phyloP scores from a whole-genome alignment of 2,113 vertebrate species.

The Ptilonorhynchus violaceus region DNA sequence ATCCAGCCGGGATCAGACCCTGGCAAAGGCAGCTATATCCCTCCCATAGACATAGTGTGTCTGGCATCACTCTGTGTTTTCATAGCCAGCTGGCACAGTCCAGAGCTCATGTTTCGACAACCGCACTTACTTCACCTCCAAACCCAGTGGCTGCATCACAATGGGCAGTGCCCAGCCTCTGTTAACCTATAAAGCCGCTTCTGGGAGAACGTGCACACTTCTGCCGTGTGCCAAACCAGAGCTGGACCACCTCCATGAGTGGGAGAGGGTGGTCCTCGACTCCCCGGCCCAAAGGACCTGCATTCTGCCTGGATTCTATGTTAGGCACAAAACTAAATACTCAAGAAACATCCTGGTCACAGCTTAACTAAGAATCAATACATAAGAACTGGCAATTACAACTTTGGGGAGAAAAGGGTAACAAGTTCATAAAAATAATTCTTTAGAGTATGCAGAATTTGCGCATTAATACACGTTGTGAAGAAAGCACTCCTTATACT shows the following conservation, averaged over 20 bases:
- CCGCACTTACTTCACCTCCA: background rate
- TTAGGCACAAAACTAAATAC: background rate
- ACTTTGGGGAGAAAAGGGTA: rapidly evolving
- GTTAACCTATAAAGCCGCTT: background rate
- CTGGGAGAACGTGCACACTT: rapidly evolving
- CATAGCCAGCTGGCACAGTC: background rate
- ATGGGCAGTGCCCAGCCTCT: background rate
- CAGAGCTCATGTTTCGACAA: background rate
- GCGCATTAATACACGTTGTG: background rate
- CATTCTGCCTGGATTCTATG: background rate
- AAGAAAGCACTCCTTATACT: background rate
- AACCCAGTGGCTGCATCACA: background rate
- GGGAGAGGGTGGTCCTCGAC: too few species aligned
- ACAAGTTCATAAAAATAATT: background rate
- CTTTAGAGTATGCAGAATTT: background rate
- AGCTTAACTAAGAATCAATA: background rate
- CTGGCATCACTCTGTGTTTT: background rate
- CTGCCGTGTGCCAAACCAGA: background rate
- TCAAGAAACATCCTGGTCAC: background rate
- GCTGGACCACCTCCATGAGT: rapidly evolving
- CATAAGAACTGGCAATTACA: background rate
- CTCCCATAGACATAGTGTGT: background rate
- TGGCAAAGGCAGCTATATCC: background rate
- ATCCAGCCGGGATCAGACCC: background rate
- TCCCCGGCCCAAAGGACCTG: background rate